A percentile compares a stretch with the other conserved stretches of the same genome.
Evolutionary conservation across 30 jellyfish, hydroid and myxozoan genomes (phyloP).

Genomic region (Turritopsis rubra): DNA sequence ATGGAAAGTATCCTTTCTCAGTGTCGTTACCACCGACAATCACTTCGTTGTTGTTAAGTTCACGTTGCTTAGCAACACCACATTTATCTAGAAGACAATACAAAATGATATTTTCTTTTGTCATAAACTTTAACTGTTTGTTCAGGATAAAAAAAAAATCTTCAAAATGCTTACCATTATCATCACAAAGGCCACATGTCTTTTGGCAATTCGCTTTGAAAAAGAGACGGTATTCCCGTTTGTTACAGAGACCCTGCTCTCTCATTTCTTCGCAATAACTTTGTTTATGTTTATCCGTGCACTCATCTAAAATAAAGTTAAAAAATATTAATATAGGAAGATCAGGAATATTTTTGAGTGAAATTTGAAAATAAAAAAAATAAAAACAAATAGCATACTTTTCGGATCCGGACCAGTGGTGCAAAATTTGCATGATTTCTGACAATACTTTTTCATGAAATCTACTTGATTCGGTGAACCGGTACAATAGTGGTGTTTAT

Average conservation of each 20-base stretch:
- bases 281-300: not conserved
- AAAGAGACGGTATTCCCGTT: constrained; percentile 9
- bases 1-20: constrained; percentile 65
- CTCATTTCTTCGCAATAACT: constrained; percentile 35
- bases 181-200: constrained; percentile 49
- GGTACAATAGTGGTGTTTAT: not conserved
- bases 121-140: not conserved
- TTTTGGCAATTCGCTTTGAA: constrained; percentile 31
- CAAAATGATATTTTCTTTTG: not conserved
- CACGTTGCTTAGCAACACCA: constrained; percentile 45
- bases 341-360: not conserved
- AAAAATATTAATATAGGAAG: no score
- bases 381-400: not conserved
- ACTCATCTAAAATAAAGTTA: not conserved
- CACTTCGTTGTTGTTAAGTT: constrained; percentile 18
- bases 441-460: constrained; percentile 19
- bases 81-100: constrained; percentile 17
- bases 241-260: not conserved
- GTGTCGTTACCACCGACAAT: constrained; percentile 80
- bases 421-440: constrained; percentile 22
- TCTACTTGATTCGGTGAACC: constrained; percentile 1
- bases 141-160: no score
- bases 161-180: constrained; percentile 11
- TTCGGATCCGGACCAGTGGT: no score
- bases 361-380: no score